These are phyloP conservation scores for Manduca sexta DNA, from an alignment of 1,140 invertebrate species.

Conservation along the genomic window DNA sequence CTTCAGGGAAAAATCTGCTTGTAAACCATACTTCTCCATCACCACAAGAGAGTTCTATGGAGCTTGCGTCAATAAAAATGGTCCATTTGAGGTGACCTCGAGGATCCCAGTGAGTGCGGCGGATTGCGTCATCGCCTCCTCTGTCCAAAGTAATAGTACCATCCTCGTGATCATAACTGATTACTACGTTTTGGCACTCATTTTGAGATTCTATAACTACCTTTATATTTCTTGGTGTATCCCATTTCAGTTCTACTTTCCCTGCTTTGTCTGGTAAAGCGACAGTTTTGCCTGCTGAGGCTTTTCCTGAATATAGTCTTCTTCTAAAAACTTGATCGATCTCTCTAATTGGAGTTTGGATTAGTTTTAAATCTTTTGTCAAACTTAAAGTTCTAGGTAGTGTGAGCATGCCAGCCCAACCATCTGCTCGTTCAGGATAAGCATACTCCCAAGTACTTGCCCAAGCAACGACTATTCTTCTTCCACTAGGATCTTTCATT, in stretches of 20 bases:
- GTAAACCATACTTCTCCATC: constrained; percentile 55
- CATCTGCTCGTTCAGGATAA: constrained; percentile 47
- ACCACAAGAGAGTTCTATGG: constrained; percentile 60
- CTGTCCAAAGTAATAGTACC: constrained; percentile 33
- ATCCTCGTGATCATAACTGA: constrained; percentile 30
- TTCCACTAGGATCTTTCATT: constrained; percentile 28
- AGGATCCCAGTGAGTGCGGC: constrained; percentile 41
- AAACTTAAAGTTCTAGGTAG: constrained; percentile 40
- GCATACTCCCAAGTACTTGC: constrained; percentile 56
- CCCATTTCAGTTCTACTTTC: constrained; percentile 29
- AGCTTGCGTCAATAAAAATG: constrained; percentile 54
- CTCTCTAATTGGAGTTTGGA: constrained; percentile 45
- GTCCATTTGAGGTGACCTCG: constrained; percentile 24
- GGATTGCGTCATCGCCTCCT: constrained; percentile 38
- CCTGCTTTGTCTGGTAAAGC: constrained; percentile 32
- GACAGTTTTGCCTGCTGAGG: constrained; percentile 11
- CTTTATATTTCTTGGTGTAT: constrained; percentile 17
- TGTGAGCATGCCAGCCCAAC: constrained; percentile 52
- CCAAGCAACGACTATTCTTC: constrained; percentile 54
- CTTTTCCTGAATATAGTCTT: constrained; percentile 18
- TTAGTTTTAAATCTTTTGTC: constrained; percentile 20
- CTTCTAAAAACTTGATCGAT: constrained; percentile 13
- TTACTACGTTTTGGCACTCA: constrained; percentile 13
- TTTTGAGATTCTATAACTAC: constrained; percentile 33
- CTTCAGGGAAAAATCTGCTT: constrained; percentile 46